Percentiles rank a stretch among this genome's conserved stretches.
Evolutionary conservation across 1,140 invertebrate species (phyloP).

Genomic region (Rhizoglyphus robini): DNA sequence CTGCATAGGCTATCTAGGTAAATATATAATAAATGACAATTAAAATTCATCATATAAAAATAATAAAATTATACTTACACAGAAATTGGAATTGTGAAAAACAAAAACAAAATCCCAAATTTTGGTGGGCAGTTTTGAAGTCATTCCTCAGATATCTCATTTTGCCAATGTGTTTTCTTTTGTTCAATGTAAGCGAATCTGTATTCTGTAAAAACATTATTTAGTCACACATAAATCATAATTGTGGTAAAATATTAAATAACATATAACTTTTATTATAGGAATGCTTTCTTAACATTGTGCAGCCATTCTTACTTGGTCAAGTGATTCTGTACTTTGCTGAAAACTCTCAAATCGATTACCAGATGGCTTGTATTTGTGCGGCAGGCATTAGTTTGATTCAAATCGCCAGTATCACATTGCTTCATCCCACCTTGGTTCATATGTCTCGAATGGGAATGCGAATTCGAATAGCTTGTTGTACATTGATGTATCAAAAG

Average conservation of each 20-base stretch:
- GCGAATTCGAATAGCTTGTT: slow-evolving; percentile 41
- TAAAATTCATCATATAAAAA: not conserved
- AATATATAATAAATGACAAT: not conserved
- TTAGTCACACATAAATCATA: too few species aligned
- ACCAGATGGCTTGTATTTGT: slow-evolving; percentile 5
- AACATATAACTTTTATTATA: not conserved
- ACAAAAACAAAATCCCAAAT: not conserved
- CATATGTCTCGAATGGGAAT: slow-evolving; percentile 30
- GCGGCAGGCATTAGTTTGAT: slow-evolving; percentile 25
- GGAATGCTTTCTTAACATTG: slow-evolving; percentile 38
- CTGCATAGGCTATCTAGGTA: not conserved
- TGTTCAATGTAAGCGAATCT: not conserved
- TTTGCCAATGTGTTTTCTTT: not conserved
- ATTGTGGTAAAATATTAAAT: not conserved
- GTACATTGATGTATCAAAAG: slow-evolving; percentile 43
- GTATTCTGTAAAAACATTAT: not conserved
- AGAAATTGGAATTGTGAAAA: slow-evolving; percentile 1
- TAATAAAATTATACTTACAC: not conserved
- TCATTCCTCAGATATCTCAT: not conserved
- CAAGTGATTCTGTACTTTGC: slow-evolving; percentile 22
- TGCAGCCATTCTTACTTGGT: slow-evolving; percentile 16
- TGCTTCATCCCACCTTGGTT: slow-evolving; percentile 43
- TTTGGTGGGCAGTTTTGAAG: not conserved
- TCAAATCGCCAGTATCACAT: slow-evolving; percentile 47
- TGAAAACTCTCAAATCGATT: not conserved